phyloP scores from a whole-genome alignment of 2,797 vertebrate genomes.

The Lagodon rhomboides region DNA sequence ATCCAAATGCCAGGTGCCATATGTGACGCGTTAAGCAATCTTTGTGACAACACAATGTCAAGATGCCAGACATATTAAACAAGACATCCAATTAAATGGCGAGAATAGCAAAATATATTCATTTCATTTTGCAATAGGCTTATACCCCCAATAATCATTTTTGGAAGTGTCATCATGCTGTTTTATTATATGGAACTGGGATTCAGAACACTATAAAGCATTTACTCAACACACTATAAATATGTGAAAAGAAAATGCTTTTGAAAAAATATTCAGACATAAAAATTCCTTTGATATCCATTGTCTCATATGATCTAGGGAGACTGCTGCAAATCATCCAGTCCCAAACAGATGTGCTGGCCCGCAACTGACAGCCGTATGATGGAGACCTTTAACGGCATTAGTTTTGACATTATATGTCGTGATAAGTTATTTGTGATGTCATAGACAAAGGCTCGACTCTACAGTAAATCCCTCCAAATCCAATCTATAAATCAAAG shows the following conservation, averaged over 20 bases:
- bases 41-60: neutral
- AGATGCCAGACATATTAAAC: too few species aligned
- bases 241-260: neutral
- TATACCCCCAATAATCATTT: neutral
- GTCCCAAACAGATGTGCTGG: slow-evolving; percentile 10
- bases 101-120: neutral
- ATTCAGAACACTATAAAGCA: neutral
- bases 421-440: slow-evolving; percentile 6
- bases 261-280: neutral
- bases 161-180: neutral
- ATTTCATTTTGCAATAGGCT: neutral
- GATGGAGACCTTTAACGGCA: slow-evolving; percentile 1
- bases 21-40: neutral
- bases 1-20: neutral
- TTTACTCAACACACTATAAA: neutral
- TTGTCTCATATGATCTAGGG: neutral
- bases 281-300: neutral
- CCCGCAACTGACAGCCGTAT: neutral
- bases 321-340: neutral
- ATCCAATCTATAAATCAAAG: slow-evolving; percentile 35
- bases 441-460: neutral
- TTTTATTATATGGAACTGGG: neutral
- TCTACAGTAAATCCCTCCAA: neutral
- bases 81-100: neutral
- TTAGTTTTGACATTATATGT: slow-evolving; percentile 5